A percentile compares a stretch with the other conserved stretches of the same genome.
Evolutionary conservation across 2,888 invertebrate species (phyloP).

Genomic region (Macrostomum cliftonense): DNA sequence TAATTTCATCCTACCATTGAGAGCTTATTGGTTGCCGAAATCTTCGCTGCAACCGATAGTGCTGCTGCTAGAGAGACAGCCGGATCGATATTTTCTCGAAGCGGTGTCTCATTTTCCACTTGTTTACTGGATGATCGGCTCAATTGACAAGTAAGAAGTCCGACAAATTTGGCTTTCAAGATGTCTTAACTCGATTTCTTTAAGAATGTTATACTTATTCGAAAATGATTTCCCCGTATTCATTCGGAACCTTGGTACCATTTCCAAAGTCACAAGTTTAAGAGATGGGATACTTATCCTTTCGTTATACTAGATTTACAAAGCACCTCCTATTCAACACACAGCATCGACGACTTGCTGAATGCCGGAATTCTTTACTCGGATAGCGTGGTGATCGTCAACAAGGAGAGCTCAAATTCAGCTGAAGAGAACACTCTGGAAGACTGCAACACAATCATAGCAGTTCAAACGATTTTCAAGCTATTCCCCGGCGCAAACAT

Average conservation of each 20-base stretch:
- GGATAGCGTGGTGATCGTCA: conserved; percentile 80
- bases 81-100: conserved; percentile 77
- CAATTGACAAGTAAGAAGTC: conserved; percentile 61
- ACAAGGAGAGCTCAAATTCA: conserved; percentile 84
- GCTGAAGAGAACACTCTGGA: conserved; percentile 85
- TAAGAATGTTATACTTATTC: no score
- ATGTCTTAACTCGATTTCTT: no score
- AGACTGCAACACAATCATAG: conserved; percentile 94
- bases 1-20: conserved; percentile 86
- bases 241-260: no score
- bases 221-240: no score
- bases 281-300: no score
- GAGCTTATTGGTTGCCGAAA: conserved; percentile 82
- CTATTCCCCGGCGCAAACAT: conserved; percentile 94
- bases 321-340: no score
- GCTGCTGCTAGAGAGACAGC: conserved; percentile 63
- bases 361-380: conserved; percentile 83
- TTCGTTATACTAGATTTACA: no score
- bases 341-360: conserved; percentile 72
- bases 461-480: conserved; percentile 95
- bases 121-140: conserved; percentile 94
- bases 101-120: conserved; percentile 86
- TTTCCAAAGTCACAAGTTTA: no score
- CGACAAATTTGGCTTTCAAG: no score
- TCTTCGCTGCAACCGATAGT: conserved; percentile 86